Conservation (phyloP, 2,797 vertebrate genomes). For the Nyctibius grandis region DNA sequence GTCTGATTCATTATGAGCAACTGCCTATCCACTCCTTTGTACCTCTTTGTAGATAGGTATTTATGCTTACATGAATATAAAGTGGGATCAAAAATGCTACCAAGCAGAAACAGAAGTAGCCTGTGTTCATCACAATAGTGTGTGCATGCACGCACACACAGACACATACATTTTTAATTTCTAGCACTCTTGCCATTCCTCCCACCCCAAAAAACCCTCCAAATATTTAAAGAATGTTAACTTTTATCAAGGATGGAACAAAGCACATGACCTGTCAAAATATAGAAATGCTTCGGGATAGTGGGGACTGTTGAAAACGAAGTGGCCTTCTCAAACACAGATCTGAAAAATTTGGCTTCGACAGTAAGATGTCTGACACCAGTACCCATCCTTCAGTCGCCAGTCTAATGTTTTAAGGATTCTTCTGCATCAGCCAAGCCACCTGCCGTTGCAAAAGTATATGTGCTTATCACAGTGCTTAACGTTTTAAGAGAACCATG, state of each 20-base stretch:
- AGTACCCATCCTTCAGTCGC: not conserved
- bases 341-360: not conserved
- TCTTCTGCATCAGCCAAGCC: not conserved
- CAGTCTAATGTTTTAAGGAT: not conserved
- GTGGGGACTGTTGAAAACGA: not conserved
- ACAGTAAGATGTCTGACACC: not conserved
- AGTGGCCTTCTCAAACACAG: not conserved
- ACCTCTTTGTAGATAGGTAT: not conserved
- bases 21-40: not conserved
- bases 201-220: not conserved
- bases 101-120: not conserved
- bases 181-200: not conserved
- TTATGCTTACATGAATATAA: not conserved
- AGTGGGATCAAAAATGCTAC: not conserved
- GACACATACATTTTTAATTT: not conserved
- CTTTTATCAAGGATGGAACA: not conserved
- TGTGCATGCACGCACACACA: not conserved
- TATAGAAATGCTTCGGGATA: not conserved
- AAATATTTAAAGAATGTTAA: not conserved
- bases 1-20: not conserved
- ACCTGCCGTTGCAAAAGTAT: not conserved
- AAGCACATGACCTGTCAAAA: not conserved
- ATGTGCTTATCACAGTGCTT: not conserved
- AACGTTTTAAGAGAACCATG: not conserved
- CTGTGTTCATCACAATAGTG: not conserved